Base-by-base conservation (phyloP, 2,797 vertebrate species). In the Labeo calbasu region DNA sequence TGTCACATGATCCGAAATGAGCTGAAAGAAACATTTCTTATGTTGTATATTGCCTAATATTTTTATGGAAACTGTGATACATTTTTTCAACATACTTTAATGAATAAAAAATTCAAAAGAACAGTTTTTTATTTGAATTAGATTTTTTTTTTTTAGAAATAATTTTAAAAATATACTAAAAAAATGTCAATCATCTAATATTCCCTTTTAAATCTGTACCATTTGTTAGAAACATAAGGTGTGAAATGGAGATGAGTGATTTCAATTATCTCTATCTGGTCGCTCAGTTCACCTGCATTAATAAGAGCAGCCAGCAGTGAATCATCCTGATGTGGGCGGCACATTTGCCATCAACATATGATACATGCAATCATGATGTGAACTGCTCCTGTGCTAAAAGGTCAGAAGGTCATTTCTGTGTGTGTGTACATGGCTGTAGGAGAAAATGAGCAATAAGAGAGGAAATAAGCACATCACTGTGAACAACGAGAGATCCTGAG, bases 281-380 rank as follows among this genome's bases (percentile, higher is more conserved):
- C 1, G 12, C 46, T 72, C 12, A 61, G 25, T 48, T 81, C 23
- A 75, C 50, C 73, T 69, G 23, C 40, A 75, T 85, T 69, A 61
- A 72, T 51, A 77, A 53, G 48, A 66, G 65, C 40, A 63, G 76
- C 46, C 53, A 78, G 28, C 25, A 46, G 69, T 78, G 72, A 72
- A 50, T 77, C 63, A 81, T 51, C 36, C 53, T 51, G 28, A 63
- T 21, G 28, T 77, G 85, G 78, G 65, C n/a, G 32, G 40, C 23
- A 59, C 50, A 28, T 28, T 46, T 70, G 14, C 79, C 65, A 81
- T 81, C 66, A 46, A 57, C 53, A 81, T 50, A 46, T 81, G 40
- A 80, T 51, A 28, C 61, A 75, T 53, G 48, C 53, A 70, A 59
- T 71, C 51, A 81, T 76, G 66, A 78, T 65, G 51, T 73, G 17